Conservation (phyloP, 2,113 vertebrate species). For the Gadus chalcogrammus region DNA sequence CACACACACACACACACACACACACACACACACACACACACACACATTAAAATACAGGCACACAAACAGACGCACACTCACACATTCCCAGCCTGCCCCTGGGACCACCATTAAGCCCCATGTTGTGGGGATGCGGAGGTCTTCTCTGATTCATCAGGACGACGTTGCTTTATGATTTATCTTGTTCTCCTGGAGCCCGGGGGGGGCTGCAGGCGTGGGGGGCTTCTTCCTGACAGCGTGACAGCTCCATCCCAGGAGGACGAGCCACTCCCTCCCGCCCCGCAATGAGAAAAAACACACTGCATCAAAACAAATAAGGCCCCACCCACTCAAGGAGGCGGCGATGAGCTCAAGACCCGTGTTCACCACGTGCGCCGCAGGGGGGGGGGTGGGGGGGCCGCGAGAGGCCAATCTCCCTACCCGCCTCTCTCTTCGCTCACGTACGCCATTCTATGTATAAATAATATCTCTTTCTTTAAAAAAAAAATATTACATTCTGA, state of each 20-base stretch:
- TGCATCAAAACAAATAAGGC: conserved; percentile 80
- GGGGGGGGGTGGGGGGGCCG: too few species aligned
- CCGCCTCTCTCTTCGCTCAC: too few species aligned
- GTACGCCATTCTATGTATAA: neutral
- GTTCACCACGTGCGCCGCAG: conserved; percentile 53
- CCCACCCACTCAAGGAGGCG: conserved; percentile 67
- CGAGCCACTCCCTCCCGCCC: conserved; percentile 66
- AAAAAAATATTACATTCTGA: too few species aligned
- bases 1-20: too few species aligned
- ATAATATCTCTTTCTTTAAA: conserved; percentile 7
- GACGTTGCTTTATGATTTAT: conserved; percentile 75
- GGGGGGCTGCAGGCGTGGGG: conserved; percentile 73
- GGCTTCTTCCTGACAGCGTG: conserved; percentile 66
- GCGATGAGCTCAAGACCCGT: conserved; percentile 62
- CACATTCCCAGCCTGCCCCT: conserved; percentile 61
- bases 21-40: neutral
- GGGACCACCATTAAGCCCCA: conserved; percentile 69
- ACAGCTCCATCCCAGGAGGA: conserved; percentile 77
- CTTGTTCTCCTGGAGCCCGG: conserved; percentile 79
- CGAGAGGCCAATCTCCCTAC: too few species aligned
- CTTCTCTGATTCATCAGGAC: conserved; percentile 70
- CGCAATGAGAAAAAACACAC: conserved; percentile 65
- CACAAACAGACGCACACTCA: conserved; percentile 51
- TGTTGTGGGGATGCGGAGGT: conserved; percentile 62
- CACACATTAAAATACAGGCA: conserved; percentile 24